Base-by-base conservation (phyloP, 2,797 vertebrate species). In the Pelochelys cantorii region DNA sequence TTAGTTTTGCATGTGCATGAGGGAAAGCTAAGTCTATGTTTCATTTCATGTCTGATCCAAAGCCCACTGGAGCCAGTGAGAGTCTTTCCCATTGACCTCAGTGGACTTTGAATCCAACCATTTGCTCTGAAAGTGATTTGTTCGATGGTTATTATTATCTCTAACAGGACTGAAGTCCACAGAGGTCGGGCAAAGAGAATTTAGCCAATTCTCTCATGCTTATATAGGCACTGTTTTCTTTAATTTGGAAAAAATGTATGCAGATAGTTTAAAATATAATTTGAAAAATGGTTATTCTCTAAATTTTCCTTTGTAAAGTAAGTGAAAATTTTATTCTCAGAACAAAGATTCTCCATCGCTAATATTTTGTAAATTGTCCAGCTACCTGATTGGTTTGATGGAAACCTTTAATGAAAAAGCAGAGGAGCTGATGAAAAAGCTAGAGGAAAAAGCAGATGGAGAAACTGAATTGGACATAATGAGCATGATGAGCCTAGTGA, bases 351-450 rank as follows among this genome's bases (percentile, higher is more conserved):
- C 59, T 5, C 75, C 60, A 79, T 84, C 56, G 74, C 23, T 79
- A 57, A 20, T 75, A 54, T 96, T 89, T 97, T 62, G 48, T 95
- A 96, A 78, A 84, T 95, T 96, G 54, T 94, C 90, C 90, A 97
- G 96, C 93, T 99, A 99, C 97, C 96, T 99, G 95, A 97, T 98
- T 89, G 98, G 98, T 89, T 92, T 99, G 86, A 99, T 98, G 97
- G 98, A 97, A 1, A 98, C 98, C 5, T 99, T 99, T 97, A 99
- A 99, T 59, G 99, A 99, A 96, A 98, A 98, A 93, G 98, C 98
- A 0, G 99, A 99, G 95, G 97, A 97, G 79, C 97, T 99, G 94
- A 98, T 99, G 98, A 95, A 98, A 89, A 98, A 97, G 27, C 98
- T 99, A 29, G 88, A 97, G 18, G 98, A 99, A 71, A 54, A 97